phyloP scores from a whole-genome alignment of 53 echinoderm and acorn worm species.

The Zoroaster sp. region DNA sequence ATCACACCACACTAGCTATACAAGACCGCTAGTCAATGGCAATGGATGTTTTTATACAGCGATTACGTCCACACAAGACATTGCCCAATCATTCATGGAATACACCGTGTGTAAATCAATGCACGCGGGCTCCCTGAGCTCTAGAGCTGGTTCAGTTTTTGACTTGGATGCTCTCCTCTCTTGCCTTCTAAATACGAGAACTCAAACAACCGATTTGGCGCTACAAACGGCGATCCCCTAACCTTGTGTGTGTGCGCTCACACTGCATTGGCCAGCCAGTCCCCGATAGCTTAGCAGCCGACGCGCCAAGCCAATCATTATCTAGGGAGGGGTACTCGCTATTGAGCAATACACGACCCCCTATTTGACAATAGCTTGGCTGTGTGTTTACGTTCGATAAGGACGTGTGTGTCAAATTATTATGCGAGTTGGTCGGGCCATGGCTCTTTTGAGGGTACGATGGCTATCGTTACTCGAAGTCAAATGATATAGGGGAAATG shows the following conservation, averaged over 20 bases:
- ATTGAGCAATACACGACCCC: constrained; percentile 38
- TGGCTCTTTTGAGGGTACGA: no score
- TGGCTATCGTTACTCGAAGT: no score
- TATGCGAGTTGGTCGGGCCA: no score
- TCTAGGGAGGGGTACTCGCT: constrained; percentile 42
- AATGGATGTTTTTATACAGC: not conserved
- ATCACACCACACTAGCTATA: not conserved
- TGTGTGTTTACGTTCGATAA: not conserved
- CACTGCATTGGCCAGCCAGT: not conserved
- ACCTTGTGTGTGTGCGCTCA: not conserved
- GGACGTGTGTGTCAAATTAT: not conserved
- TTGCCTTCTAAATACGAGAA: not conserved
- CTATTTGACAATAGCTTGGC: not conserved
- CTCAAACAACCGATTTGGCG: constrained; percentile 61
- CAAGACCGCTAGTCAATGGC: not conserved
- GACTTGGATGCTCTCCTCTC: not conserved
- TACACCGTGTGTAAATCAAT: constrained; percentile 38
- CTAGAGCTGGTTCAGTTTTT: not conserved
- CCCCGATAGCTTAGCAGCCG: not conserved
- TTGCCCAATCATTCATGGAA: not conserved
- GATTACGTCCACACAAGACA: not conserved
- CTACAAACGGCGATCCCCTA: constrained; percentile 48
- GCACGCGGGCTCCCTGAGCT: constrained; percentile 10
- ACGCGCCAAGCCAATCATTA: constrained; percentile 58
- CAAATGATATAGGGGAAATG: no score